A percentile compares a stretch with the other conserved stretches of the same genome.
These are phyloP conservation scores for Syngnathus acus DNA, from an alignment of 2,797 vertebrate species.

Conservation along the genomic window DNA sequence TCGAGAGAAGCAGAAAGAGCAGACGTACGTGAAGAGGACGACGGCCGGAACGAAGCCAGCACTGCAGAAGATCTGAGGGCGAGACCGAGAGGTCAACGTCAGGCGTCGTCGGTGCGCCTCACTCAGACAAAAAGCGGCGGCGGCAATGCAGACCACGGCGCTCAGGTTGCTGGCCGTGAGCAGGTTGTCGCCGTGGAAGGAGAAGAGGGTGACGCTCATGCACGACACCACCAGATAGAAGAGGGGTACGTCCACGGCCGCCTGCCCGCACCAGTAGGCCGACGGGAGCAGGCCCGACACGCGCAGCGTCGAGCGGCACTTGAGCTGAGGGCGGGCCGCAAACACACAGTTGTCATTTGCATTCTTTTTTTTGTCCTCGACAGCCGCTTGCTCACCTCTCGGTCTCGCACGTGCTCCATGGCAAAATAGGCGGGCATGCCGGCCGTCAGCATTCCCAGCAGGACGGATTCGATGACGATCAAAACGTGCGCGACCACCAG, in stretches of 20 bases:
- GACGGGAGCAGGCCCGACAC: slow-evolving; percentile 84
- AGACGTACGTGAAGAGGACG: slow-evolving; percentile 77
- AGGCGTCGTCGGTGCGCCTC: too few species aligned
- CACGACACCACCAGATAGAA: slow-evolving; percentile 68
- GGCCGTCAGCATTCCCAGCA: slow-evolving; percentile 75
- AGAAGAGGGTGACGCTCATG: slow-evolving; percentile 70
- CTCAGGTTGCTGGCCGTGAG: slow-evolving; percentile 62
- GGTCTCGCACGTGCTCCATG: slow-evolving; percentile 74
- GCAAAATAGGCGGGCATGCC: slow-evolving; percentile 85
- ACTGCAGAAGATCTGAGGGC: slow-evolving; percentile 56
- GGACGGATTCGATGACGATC: slow-evolving; percentile 73
- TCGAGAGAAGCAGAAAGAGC: slow-evolving; percentile 78
- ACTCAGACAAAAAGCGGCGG: too few species aligned
- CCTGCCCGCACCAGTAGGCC: slow-evolving; percentile 90
- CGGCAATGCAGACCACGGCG: slow-evolving; percentile 57
- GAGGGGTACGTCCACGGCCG: slow-evolving; percentile 79
- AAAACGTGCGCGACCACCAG: slow-evolving; percentile 62
- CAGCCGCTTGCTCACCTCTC: slow-evolving; percentile 38
- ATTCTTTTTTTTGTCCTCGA: too few species aligned
- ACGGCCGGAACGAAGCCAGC: slow-evolving; percentile 76
- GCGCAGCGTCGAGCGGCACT: slow-evolving; percentile 75
- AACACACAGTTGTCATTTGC: too few species aligned
- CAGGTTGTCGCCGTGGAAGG: slow-evolving; percentile 68
- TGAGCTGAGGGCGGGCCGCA: slow-evolving; percentile 62
- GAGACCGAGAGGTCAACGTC: background rate